Conservation (phyloP, 2,888 invertebrate species). For the Macrosiphum euphorbiae region DNA sequence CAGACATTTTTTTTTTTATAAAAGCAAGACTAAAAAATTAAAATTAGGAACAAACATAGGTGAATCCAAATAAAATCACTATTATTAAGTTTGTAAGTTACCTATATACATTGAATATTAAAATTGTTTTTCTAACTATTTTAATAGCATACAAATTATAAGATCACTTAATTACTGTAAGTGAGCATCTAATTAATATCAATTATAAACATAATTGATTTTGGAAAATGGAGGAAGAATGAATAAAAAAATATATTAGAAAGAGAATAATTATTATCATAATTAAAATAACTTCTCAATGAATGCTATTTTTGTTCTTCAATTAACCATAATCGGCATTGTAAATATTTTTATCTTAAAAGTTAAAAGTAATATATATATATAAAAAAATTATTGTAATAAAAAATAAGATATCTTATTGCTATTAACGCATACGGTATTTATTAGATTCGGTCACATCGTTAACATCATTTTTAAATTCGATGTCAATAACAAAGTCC, state of each 20-base stretch:
- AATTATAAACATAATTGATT: constrained; percentile 18
- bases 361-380: constrained; percentile 1
- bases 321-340: constrained; percentile 32
- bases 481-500: constrained; percentile 93
- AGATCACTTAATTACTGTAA: constrained; percentile 15
- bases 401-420: constrained; percentile 33
- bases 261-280: constrained; percentile 3
- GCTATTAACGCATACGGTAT: constrained; percentile 87
- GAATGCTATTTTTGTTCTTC: constrained; percentile 56
- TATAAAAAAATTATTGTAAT: constrained; percentile 38
- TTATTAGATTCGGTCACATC: constrained; percentile 87
- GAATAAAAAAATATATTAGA: constrained; percentile 42
- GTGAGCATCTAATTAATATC: constrained; percentile 15
- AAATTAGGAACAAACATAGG: constrained; percentile 56
- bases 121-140: not conserved
- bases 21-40: constrained; percentile 36
- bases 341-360: constrained; percentile 44
- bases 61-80: constrained; percentile 44
- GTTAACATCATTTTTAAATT: constrained; percentile 91
- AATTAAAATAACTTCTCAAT: constrained; percentile 45
- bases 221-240: not conserved
- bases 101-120: constrained; percentile 26
- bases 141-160: constrained; percentile 10
- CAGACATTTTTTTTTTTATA: constrained; percentile 28
- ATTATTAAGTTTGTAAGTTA: constrained; percentile 19